Evolutionary conservation across 2,797 vertebrate genomes (phyloP).

Genomic region (Spinibarbus caldwelli): DNA sequence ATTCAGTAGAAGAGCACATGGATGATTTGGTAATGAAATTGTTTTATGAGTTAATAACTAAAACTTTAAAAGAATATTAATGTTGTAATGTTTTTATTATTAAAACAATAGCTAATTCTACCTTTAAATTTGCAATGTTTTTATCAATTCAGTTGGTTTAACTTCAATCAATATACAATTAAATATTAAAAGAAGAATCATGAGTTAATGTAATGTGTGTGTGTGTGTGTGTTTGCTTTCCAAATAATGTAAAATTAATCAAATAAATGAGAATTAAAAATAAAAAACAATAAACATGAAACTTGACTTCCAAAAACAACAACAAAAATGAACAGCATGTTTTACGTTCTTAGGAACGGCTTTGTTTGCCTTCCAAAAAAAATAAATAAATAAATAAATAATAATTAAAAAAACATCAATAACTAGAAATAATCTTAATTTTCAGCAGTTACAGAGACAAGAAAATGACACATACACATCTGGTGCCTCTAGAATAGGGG

Average conservation of each 20-base stretch:
- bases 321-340: background rate
- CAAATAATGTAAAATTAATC: background rate
- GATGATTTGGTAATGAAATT: background rate
- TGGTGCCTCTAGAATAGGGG: background rate
- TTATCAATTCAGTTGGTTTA: too few relatives aligned
- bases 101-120: too few relatives aligned
- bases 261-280: background rate
- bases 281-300: background rate
- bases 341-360: background rate
- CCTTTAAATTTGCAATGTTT: too few relatives aligned
- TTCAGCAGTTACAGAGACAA: background rate
- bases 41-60: background rate
- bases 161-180: too few relatives aligned
- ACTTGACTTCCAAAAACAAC: background rate
- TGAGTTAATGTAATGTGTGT: too few relatives aligned
- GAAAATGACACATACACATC: background rate
- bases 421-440: background rate
- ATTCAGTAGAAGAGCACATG: background rate
- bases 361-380: background rate
- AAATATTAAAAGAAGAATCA: background rate
- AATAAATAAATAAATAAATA: too few relatives aligned
- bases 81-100: too few relatives aligned
- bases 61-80: background rate
- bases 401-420: background rate
- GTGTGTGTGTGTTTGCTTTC: background rate